Evolutionary conservation across 2,113 vertebrate species (phyloP).

Genomic region (Campylorhamphus procurvoides): DNA sequence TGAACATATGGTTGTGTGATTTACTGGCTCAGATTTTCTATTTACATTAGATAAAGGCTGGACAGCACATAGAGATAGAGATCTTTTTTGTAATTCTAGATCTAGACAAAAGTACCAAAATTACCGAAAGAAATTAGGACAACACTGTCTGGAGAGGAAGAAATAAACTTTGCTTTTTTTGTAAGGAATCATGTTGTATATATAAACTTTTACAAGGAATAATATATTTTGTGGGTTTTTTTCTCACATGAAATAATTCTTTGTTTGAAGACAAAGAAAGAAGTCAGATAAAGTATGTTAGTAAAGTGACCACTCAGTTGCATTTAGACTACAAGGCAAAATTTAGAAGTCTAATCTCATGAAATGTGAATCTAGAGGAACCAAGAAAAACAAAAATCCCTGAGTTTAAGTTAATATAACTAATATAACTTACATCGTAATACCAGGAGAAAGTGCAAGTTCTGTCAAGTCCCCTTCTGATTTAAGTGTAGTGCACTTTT

Average conservation of each 20-base stretch:
- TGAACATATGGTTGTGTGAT: neutral
- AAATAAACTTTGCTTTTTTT: neutral
- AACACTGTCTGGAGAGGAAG: neutral
- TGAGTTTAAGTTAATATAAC: neutral
- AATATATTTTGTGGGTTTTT: neutral
- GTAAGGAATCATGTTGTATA: neutral
- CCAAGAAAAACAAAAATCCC: neutral
- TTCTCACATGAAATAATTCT: neutral
- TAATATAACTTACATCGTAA: neutral
- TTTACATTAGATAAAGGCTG: neutral
- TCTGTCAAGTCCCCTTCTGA: neutral
- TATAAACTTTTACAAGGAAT: neutral
- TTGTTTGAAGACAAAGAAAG: neutral
- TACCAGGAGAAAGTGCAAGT: neutral
- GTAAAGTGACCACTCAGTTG: neutral
- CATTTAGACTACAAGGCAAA: neutral
- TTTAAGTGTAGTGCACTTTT: neutral
- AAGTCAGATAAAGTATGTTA: neutral
- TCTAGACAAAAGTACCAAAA: slow-evolving; percentile 23
- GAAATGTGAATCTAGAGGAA: neutral
- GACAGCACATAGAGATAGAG: neutral
- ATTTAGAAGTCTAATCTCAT: neutral
- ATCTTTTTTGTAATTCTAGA: slow-evolving; percentile 32
- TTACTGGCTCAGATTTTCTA: neutral
- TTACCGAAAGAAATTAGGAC: neutral